phyloP scores from a whole-genome alignment of 1,140 invertebrate species.

The Conopomorpha cramerella region DNA sequence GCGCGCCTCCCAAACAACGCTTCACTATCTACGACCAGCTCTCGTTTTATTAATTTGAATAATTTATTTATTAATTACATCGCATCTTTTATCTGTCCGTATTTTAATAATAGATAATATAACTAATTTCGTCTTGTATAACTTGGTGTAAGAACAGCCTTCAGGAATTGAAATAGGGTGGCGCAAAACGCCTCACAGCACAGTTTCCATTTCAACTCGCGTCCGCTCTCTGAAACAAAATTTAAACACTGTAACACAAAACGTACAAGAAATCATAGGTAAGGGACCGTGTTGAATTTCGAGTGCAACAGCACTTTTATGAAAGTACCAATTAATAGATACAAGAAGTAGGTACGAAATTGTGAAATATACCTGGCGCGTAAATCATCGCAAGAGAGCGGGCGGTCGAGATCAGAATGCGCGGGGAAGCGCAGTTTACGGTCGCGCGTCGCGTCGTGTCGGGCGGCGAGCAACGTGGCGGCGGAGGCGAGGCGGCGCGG shows the following conservation, averaged over 20 bases:
- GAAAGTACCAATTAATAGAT: too few species aligned
- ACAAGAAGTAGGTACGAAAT: too few species aligned
- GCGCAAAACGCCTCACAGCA: slow-evolving; percentile 74
- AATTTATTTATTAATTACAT: slow-evolving; percentile 65
- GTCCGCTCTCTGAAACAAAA: slow-evolving; percentile 43
- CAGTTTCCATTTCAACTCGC: slow-evolving; percentile 83
- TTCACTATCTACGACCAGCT: slow-evolving; percentile 54
- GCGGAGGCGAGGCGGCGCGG: slow-evolving; percentile 62
- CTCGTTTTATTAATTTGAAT: slow-evolving; percentile 62
- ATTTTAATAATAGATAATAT: slow-evolving; percentile 56
- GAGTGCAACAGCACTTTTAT: too few species aligned
- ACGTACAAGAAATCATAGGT: too few species aligned
- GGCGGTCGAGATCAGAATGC: slow-evolving; percentile 42
- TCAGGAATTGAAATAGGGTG: slow-evolving; percentile 57
- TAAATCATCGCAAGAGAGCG: slow-evolving; percentile 45
- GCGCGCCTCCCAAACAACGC: slow-evolving; percentile 54
- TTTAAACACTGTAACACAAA: too few species aligned
- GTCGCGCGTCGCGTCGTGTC: slow-evolving; percentile 38
- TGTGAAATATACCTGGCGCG: slow-evolving; percentile 40
- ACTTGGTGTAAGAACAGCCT: slow-evolving; percentile 60
- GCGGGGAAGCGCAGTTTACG: slow-evolving; percentile 37
- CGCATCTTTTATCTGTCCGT: slow-evolving; percentile 55
- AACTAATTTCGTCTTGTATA: slow-evolving; percentile 60
- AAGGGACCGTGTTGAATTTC: too few species aligned
- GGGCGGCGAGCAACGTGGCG: slow-evolving; percentile 23